These are phyloP conservation scores for Penaeus chinensis DNA, from an alignment of 1,140 invertebrate genomes.

Conservation along the genomic window DNA sequence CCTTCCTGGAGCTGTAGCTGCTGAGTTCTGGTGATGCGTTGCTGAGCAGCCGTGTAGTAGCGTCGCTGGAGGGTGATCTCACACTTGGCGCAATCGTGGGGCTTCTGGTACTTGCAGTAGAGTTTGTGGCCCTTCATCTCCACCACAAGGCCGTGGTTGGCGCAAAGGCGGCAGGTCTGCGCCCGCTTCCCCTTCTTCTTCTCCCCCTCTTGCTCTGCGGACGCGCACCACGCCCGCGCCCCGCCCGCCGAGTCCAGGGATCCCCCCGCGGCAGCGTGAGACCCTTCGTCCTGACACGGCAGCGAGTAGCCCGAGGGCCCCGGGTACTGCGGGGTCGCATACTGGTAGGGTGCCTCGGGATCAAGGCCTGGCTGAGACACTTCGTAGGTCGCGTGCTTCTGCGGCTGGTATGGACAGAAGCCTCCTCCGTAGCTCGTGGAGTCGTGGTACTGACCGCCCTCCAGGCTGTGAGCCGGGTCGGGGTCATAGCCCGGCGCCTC, in stretches of 20 bases:
- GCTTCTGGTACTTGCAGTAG: background rate
- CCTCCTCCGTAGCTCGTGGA: background rate
- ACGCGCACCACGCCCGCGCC: background rate
- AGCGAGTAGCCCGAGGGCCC: background rate
- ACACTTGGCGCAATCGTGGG: background rate
- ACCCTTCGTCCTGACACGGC: background rate
- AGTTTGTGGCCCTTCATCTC: slow-evolving; percentile 4
- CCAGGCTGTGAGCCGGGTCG: background rate
- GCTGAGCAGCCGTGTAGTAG: background rate
- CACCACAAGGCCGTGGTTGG: background rate
- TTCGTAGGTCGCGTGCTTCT: background rate
- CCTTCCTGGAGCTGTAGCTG: background rate
- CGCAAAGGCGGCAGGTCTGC: slow-evolving; percentile 1
- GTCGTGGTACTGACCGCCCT: background rate
- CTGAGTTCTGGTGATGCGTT: background rate
- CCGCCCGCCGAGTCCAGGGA: background rate
- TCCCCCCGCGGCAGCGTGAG: background rate
- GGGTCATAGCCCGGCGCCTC: background rate
- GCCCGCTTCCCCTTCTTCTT: background rate
- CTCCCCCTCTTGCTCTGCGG: too few species aligned
- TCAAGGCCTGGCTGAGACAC: background rate
- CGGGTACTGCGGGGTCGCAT: background rate
- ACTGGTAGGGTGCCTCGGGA: background rate
- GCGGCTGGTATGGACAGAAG: background rate
- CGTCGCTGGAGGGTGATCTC: background rate